phyloP scores from a whole-genome alignment of 2,888 invertebrate species.

The Iselma pallidipennis region DNA sequence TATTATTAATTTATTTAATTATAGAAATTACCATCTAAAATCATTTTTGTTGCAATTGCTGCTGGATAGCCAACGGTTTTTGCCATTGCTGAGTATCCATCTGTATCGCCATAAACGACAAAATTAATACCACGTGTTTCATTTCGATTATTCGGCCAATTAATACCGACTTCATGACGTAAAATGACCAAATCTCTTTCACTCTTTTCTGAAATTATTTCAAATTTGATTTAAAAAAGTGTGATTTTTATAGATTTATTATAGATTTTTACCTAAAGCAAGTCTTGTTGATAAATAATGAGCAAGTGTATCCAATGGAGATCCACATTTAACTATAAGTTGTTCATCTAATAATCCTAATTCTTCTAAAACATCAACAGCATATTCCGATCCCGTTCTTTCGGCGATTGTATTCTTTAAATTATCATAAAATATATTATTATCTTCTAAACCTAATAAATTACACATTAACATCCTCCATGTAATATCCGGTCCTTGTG shows the following conservation, averaged over 20 bases:
- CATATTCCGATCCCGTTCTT: slow-evolving; percentile 70
- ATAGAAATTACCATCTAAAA: slow-evolving; percentile 78
- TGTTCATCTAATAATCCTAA: slow-evolving; percentile 87
- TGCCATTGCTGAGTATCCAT: slow-evolving; percentile 95
- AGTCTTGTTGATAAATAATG: slow-evolving; percentile 83
- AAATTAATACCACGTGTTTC: slow-evolving; percentile 85
- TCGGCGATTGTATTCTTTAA: slow-evolving; percentile 83
- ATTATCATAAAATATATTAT: slow-evolving; percentile 92
- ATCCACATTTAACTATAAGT: slow-evolving; percentile 77
- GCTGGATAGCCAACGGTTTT: slow-evolving; percentile 91
- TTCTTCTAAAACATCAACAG: slow-evolving; percentile 78
- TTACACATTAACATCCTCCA: slow-evolving; percentile 90
- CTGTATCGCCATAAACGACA: slow-evolving; percentile 82
- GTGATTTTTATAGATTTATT: background rate
- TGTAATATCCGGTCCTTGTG: slow-evolving; percentile 92
- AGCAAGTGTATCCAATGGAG: slow-evolving; percentile 92
- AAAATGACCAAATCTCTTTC: slow-evolving; percentile 95
- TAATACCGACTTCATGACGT: slow-evolving; percentile 89
- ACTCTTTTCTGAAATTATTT: slow-evolving; percentile 63
- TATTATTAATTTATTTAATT: background rate
- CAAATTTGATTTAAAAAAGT: background rate
- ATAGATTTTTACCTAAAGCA: slow-evolving; percentile 66
- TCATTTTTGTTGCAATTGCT: slow-evolving; percentile 97
- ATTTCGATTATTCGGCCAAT: slow-evolving; percentile 84
- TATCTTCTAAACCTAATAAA: slow-evolving; percentile 79